A percentile compares a stretch with the other conserved stretches of the same genome.
phyloP scores from a whole-genome alignment of 2,113 vertebrate genomes.

The Microcebus jonahi region DNA sequence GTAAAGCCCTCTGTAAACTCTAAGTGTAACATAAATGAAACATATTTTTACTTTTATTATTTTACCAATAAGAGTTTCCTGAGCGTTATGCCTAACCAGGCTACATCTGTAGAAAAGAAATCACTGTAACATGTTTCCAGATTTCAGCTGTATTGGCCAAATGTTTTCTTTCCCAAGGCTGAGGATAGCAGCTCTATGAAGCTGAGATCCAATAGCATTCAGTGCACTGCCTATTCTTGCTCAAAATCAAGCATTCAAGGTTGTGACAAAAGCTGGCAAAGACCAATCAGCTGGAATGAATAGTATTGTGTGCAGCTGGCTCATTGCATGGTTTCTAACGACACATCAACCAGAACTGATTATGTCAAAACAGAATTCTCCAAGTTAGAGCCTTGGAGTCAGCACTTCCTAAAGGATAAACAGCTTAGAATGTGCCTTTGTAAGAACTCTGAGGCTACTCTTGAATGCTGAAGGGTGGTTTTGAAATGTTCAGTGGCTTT shows the following conservation, averaged over 20 bases:
- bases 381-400: background rate
- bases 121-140: background rate
- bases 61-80: background rate
- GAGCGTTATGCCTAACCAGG: background rate
- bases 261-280: slow-evolving; percentile 51
- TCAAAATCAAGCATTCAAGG: slow-evolving; percentile 15
- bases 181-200: background rate
- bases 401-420: slow-evolving; percentile 60
- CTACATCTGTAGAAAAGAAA: background rate
- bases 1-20: background rate
- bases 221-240: background rate
- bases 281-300: slow-evolving; percentile 24
- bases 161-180: slow-evolving; percentile 3
- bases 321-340: slow-evolving; percentile 5
- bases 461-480: background rate
- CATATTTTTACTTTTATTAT: background rate
- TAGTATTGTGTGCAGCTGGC: slow-evolving; percentile 4
- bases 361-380: slow-evolving; percentile 52
- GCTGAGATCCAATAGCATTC: background rate
- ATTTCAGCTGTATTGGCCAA: background rate
- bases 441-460: background rate
- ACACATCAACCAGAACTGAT: slow-evolving; percentile 44
- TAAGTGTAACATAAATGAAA: background rate
- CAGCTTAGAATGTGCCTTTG: background rate
- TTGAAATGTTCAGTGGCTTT: background rate